These are phyloP conservation scores for Cinara cedri DNA, from an alignment of 2,888 invertebrate species.

Conservation along the genomic window DNA sequence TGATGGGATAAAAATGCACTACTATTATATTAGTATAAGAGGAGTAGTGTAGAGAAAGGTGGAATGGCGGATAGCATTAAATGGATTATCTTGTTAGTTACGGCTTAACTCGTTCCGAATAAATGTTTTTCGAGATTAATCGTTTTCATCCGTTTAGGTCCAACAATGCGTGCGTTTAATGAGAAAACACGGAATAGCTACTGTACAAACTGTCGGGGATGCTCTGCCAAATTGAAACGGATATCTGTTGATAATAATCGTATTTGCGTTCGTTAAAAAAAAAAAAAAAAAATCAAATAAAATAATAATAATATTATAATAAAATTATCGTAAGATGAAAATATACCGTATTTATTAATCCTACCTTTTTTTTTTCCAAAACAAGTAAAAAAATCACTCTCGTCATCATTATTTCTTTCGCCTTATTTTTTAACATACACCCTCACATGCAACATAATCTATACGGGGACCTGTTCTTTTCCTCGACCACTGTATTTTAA, in stretches of 20 bases:
- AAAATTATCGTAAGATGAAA: neutral
- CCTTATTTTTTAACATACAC: neutral
- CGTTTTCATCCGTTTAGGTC: slow-evolving; percentile 25
- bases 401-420: slow-evolving; percentile 15
- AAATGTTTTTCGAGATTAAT: slow-evolving; percentile 39
- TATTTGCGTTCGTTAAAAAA: neutral
- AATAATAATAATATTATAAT: too few species aligned
- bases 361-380: neutral
- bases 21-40: slow-evolving; percentile 10
- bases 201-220: neutral
- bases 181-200: slow-evolving; percentile 6
- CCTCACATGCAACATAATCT: neutral
- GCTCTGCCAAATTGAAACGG: slow-evolving; percentile 15
- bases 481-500: neutral
- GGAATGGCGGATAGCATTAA: slow-evolving; percentile 18
- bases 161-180: slow-evolving; percentile 19
- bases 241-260: slow-evolving; percentile 23
- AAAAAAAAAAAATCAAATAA: neutral
- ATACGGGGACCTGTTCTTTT: too few species aligned
- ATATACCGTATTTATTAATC: neutral
- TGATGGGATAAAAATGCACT: neutral
- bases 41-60: neutral
- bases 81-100: slow-evolving; percentile 36
- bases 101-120: slow-evolving; percentile 38
- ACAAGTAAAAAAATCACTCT: neutral